Evolutionary conservation across 2,797 vertebrate species (phyloP).

Genomic region (Saguinus oedipus): DNA sequence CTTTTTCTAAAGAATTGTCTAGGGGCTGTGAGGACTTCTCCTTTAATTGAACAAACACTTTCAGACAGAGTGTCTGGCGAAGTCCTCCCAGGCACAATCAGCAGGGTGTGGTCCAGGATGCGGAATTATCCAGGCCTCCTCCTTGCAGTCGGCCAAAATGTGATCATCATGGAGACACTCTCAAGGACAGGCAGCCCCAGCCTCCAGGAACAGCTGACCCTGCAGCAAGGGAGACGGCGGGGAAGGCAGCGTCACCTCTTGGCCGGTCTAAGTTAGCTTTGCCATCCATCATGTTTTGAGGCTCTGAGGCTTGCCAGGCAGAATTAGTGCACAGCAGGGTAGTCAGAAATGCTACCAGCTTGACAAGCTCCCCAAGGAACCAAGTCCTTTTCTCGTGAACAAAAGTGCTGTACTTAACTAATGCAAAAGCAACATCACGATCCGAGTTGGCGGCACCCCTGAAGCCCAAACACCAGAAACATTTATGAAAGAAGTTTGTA

Average conservation of each 20-base stretch:
- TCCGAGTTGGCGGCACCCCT: too few relatives aligned
- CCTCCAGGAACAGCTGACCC: not conserved
- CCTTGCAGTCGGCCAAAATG: not conserved
- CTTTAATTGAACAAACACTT: constrained; percentile 5
- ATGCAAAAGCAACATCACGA: too few relatives aligned
- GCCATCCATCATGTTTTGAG: not conserved
- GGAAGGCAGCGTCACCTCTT: accelerated
- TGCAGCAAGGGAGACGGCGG: not conserved
- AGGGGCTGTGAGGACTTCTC: not conserved
- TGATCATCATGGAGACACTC: accelerated
- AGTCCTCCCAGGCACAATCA: accelerated
- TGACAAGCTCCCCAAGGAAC: not conserved
- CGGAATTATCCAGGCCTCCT: not conserved
- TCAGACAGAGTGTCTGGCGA: not conserved
- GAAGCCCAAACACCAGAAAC: not conserved
- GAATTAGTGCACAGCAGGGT: not conserved
- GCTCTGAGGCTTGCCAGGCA: not conserved
- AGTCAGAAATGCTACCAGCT: not conserved
- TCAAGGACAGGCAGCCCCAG: not conserved
- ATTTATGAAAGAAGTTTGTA: not conserved
- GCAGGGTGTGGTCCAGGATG: not conserved
- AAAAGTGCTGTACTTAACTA: accelerated
- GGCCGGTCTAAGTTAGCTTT: not conserved
- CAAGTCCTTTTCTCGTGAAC: not conserved
- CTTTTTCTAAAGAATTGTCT: not conserved